Evolutionary conservation across 1,140 invertebrate genomes (phyloP).

Genomic region (Oedothorax gibbosus): DNA sequence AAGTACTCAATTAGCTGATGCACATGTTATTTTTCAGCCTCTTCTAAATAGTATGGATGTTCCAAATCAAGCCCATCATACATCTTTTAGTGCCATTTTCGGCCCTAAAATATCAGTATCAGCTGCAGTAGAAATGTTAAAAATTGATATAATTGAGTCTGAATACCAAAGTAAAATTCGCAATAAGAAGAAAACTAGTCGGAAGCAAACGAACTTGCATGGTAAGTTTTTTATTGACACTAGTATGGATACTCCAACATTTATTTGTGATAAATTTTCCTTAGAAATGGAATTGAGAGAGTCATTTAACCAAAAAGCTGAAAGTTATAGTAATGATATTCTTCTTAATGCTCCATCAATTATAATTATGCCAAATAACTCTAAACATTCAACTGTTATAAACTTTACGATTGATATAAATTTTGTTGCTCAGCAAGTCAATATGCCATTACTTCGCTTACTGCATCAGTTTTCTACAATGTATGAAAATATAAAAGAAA

Average conservation of each 20-base stretch:
- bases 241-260: constrained; percentile 82
- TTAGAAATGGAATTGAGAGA: constrained; percentile 91
- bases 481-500: constrained; percentile 97
- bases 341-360: constrained; percentile 23
- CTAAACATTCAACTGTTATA: constrained; percentile 85
- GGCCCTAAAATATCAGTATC: constrained; percentile 91
- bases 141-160: constrained; percentile 91
- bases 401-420: constrained; percentile 88
- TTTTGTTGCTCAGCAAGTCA: constrained; percentile 90
- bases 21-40: constrained; percentile 92
- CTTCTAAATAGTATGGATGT: constrained; percentile 85
- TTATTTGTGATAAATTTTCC: constrained; percentile 90
- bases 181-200: constrained; percentile 50
- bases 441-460: constrained; percentile 93
- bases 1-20: constrained; percentile 85
- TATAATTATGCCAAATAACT: constrained; percentile 59
- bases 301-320: constrained; percentile 50
- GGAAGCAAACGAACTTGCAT: constrained; percentile 47
- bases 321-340: constrained; percentile 46
- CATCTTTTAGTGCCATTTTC: constrained; percentile 80
- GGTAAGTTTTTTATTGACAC: constrained; percentile 63
- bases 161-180: constrained; percentile 65
- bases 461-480: constrained; percentile 97
- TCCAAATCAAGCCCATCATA: constrained; percentile 76
- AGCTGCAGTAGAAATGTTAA: constrained; percentile 85